Conservation (phyloP, 2,113 vertebrate genomes). For the Climacteris rufus region DNA sequence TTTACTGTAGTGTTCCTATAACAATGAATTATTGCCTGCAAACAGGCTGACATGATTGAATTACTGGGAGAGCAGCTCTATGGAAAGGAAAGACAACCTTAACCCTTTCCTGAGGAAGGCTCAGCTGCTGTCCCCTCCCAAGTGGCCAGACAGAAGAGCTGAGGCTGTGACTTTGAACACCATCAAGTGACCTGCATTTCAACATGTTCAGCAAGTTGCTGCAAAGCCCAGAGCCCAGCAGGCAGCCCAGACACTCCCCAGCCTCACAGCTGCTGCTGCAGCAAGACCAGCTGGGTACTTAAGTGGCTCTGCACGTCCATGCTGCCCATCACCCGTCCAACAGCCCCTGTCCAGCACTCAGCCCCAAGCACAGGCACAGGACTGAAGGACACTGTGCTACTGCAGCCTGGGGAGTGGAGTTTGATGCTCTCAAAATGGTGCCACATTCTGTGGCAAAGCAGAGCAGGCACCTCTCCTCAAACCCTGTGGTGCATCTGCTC, state of each 20-base stretch:
- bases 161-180: neutral
- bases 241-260: neutral
- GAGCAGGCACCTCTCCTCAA: neutral
- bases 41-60: slow-evolving; percentile 67
- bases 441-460: neutral
- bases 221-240: neutral
- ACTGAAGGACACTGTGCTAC: neutral
- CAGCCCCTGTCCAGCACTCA: neutral
- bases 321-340: neutral
- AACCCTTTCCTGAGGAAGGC: slow-evolving; percentile 37
- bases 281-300: fast-evolving
- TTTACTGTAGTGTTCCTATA: slow-evolving; percentile 65
- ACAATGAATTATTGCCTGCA: slow-evolving; percentile 71
- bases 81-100: neutral
- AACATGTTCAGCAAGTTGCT: neutral
- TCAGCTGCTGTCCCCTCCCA: neutral
- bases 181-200: neutral
- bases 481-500: fast-evolving
- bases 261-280: neutral
- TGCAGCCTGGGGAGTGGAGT: neutral
- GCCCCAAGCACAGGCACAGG: neutral
- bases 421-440: neutral
- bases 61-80: slow-evolving; percentile 35
- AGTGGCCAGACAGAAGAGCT: neutral
- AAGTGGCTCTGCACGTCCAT: fast-evolving